phyloP scores from a whole-genome alignment of 2,888 invertebrate species.

The Melipona bicolor region DNA sequence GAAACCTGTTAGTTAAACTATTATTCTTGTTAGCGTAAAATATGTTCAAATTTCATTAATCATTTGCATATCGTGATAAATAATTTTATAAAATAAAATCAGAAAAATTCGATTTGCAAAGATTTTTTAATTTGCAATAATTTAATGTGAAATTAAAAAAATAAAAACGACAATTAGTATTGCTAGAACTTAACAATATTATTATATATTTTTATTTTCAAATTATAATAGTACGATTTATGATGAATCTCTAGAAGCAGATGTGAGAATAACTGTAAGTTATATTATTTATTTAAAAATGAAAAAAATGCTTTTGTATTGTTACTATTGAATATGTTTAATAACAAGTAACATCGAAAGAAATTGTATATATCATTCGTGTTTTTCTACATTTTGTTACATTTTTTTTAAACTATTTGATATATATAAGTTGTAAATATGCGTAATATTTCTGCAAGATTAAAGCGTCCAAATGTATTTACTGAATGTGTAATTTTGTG shows the following conservation, averaged over 20 bases:
- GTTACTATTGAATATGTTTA: constrained; percentile 34
- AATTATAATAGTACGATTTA: constrained; percentile 16
- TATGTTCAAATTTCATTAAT: constrained; percentile 45
- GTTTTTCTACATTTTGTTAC: constrained; percentile 82
- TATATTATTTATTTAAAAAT: constrained; percentile 41
- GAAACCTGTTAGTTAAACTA: constrained; percentile 33
- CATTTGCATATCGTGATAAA: constrained; percentile 36
- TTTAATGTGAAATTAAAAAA: neutral
- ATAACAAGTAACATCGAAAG: constrained; percentile 63
- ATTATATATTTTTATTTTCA: constrained; percentile 28
- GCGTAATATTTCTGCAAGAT: constrained; percentile 55
- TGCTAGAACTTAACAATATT: constrained; percentile 13
- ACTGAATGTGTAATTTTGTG: constrained; percentile 66
- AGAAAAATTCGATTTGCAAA: constrained; percentile 4
- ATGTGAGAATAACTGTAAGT: constrained; percentile 32
- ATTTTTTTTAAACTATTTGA: constrained; percentile 72
- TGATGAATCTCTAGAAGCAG: constrained; percentile 2
- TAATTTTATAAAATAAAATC: constrained; percentile 23
- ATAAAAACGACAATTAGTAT: neutral
- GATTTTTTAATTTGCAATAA: neutral
- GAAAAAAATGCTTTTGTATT: constrained; percentile 26
- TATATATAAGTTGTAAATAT: constrained; percentile 72
- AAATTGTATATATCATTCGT: constrained; percentile 76
- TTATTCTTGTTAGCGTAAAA: constrained; percentile 41
- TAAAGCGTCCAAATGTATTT: constrained; percentile 69